phyloP scores from a whole-genome alignment of 2,888 invertebrate species.

The Scaptomyza tumidula region DNA sequence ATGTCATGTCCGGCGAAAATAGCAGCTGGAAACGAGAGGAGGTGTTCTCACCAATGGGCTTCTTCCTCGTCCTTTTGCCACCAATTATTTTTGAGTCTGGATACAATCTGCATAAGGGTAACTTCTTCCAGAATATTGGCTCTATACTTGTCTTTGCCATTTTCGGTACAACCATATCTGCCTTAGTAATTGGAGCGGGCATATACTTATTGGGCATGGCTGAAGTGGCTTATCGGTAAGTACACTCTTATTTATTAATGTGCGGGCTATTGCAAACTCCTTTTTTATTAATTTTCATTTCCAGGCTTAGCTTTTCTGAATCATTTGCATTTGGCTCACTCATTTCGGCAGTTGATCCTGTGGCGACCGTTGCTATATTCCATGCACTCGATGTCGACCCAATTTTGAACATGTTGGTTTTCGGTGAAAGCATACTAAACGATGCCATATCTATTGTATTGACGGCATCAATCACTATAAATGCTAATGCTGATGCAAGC shows the following conservation, averaged over 20 bases:
- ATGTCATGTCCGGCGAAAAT: constrained; percentile 93
- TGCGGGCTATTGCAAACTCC: constrained; percentile 85
- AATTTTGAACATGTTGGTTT: constrained; percentile 99
- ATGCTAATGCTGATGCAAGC: constrained; percentile 87
- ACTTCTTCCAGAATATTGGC: constrained; percentile 98
- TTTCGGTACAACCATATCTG: constrained; percentile 98
- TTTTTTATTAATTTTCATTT: constrained; percentile 84
- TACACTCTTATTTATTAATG: constrained; percentile 1
- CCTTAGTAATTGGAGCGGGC: constrained; percentile 97
- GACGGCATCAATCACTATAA: constrained; percentile 93
- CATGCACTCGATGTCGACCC: constrained; percentile 99
- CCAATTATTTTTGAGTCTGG: constrained; percentile 99
- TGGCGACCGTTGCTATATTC: constrained; percentile 99
- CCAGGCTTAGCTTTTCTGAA: constrained; percentile 94
- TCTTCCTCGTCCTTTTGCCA: constrained; percentile 97
- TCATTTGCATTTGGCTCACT: constrained; percentile 98
- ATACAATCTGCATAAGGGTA: constrained; percentile 99
- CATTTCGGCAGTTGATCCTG: constrained; percentile 99
- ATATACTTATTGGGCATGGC: constrained; percentile 97
- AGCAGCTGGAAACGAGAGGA: constrained; percentile 99
- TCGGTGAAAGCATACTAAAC: constrained; percentile 93
- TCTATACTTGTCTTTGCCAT: constrained; percentile 99
- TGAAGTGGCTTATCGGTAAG: constrained; percentile 92
- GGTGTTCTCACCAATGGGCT: constrained; percentile 98
- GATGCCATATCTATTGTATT: constrained; percentile 99